Conservation (phyloP, 2,888 invertebrate genomes). For the Meliscaeva auricollis region DNA sequence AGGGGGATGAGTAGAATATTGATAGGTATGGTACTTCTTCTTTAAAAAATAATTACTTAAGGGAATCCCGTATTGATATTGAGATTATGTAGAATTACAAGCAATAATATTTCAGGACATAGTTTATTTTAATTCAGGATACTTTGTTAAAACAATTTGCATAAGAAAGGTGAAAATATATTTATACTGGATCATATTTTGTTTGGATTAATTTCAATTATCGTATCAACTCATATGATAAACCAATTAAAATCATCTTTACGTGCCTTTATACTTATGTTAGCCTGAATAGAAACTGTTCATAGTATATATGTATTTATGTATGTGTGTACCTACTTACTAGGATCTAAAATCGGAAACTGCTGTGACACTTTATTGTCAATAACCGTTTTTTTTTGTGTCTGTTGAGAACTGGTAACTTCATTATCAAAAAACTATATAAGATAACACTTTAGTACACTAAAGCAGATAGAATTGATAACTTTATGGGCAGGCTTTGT, state of each 20-base stretch:
- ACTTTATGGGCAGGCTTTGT: too few species aligned
- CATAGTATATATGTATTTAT: too few species aligned
- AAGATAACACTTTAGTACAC: too few species aligned
- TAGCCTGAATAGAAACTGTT: too few species aligned
- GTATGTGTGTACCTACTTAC: too few species aligned
- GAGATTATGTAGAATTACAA: neutral
- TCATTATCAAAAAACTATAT: too few species aligned
- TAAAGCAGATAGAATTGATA: too few species aligned
- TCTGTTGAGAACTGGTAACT: too few species aligned
- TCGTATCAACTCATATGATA: neutral
- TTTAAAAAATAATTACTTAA: neutral
- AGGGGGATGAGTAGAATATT: slow-evolving; percentile 27
- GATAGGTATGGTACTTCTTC: neutral
- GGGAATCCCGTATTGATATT: neutral
- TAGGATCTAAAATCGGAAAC: too few species aligned
- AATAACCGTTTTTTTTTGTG: too few species aligned
- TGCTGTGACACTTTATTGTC: too few species aligned
- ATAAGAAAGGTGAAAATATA: neutral
- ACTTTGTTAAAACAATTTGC: neutral
- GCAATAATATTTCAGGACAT: neutral
- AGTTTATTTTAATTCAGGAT: neutral
- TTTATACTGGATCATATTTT: neutral
- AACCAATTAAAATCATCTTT: neutral
- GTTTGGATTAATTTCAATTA: neutral
- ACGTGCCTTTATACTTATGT: too few species aligned